phyloP scores from a whole-genome alignment of 2,113 vertebrate genomes.

The Canis aureus region DNA sequence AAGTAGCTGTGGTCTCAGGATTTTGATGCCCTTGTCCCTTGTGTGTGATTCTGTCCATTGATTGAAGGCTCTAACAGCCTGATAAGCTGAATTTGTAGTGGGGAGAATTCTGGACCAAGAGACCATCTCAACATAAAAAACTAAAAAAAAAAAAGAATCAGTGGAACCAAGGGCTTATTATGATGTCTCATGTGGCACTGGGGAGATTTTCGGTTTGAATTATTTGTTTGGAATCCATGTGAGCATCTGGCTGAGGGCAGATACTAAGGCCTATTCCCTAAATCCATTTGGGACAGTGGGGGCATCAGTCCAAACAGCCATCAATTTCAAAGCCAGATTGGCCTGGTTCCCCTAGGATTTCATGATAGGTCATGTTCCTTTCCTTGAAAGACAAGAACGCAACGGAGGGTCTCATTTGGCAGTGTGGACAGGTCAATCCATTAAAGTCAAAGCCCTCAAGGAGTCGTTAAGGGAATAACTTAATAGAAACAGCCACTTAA shows the following conservation, averaged over 20 bases:
- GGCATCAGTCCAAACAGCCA: not conserved
- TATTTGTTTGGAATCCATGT: not conserved
- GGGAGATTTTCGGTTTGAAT: not conserved
- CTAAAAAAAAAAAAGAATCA: not conserved
- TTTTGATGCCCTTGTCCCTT: not conserved
- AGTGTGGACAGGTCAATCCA: not conserved
- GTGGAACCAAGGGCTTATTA: not conserved
- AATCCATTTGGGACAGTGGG: not conserved
- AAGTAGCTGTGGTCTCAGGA: not conserved
- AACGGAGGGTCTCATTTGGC: not conserved
- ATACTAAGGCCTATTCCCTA: not conserved
- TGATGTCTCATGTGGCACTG: not conserved
- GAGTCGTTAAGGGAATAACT: not conserved
- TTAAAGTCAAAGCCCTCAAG: not conserved
- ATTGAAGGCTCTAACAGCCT: not conserved
- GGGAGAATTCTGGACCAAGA: conserved; percentile 5
- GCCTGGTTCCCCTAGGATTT: not conserved
- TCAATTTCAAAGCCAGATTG: not conserved
- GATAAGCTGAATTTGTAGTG: not conserved
- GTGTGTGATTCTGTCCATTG: not conserved
- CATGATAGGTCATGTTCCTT: not conserved
- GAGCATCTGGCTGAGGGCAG: not conserved
- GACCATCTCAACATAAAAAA: not conserved
- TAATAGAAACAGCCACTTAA: not conserved
- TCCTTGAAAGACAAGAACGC: not conserved